These are phyloP conservation scores for Drosophila serrata DNA, from an alignment of 1,140 invertebrate genomes.

Conservation along the genomic window DNA sequence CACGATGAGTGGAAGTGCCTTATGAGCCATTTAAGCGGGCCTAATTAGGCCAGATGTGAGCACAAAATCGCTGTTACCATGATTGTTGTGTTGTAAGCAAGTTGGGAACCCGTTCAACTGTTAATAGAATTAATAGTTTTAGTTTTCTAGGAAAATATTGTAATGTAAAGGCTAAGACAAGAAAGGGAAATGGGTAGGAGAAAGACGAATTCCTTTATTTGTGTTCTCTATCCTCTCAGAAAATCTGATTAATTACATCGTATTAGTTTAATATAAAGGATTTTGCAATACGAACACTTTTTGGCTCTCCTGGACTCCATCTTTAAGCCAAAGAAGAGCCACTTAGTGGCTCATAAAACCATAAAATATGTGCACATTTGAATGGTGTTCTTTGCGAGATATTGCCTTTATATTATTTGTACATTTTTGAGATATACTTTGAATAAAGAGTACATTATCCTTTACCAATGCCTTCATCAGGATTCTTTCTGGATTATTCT, in stretches of 20 bases:
- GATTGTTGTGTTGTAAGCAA: slow-evolving; percentile 11
- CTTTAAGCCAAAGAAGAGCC: too few species aligned
- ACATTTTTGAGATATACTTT: too few species aligned
- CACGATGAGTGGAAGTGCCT: slow-evolving; percentile 47
- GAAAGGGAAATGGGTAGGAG: neutral
- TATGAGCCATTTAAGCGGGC: slow-evolving; percentile 29
- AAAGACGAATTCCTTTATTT: too few species aligned
- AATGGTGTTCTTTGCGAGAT: too few species aligned
- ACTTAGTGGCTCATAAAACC: too few species aligned
- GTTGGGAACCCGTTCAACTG: slow-evolving; percentile 1
- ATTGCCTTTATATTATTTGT: too few species aligned
- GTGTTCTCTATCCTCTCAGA: too few species aligned
- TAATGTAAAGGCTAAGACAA: neutral
- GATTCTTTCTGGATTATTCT: neutral
- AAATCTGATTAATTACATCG: too few species aligned
- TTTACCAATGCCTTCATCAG: neutral
- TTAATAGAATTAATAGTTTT: slow-evolving; percentile 33
- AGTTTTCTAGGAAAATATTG: neutral
- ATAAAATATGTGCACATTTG: too few species aligned
- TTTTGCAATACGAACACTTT: too few species aligned
- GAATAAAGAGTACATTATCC: neutral
- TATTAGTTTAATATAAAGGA: too few species aligned
- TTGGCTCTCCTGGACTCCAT: too few species aligned
- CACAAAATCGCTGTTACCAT: slow-evolving; percentile 17
- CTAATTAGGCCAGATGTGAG: slow-evolving; percentile 33